Evolutionary conservation across 1,140 invertebrate species (phyloP).

Genomic region (Drosophila tropicalis): DNA sequence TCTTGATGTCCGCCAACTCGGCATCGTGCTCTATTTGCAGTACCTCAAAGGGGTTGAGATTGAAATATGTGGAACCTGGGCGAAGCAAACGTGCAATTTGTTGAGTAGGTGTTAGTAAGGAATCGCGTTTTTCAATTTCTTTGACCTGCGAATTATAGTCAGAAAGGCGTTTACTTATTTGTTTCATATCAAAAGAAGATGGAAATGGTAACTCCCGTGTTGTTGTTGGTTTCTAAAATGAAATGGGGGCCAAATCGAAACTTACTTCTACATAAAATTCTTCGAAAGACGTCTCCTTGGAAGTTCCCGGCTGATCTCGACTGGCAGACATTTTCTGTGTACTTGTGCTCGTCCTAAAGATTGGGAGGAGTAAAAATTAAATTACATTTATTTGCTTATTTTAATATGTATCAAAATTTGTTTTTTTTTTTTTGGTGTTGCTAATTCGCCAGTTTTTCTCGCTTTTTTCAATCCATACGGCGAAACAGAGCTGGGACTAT

Average conservation of each 20-base stretch:
- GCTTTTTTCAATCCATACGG: no score
- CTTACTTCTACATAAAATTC: constrained; percentile 83
- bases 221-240: constrained; percentile 33
- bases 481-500: no score
- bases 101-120: constrained; percentile 93
- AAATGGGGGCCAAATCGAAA: constrained; percentile 32
- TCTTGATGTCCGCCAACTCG: constrained; percentile 95
- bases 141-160: constrained; percentile 82
- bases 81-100: constrained; percentile 96
- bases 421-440: no score
- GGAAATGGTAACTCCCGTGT: constrained; percentile 32
- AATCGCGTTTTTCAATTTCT: constrained; percentile 84
- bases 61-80: constrained; percentile 97
- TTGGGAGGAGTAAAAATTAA: background rate
- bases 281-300: constrained; percentile 79
- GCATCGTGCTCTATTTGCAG: constrained; percentile 96
- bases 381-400: constrained; percentile 1
- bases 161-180: constrained; percentile 69
- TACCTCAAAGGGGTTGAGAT: constrained; percentile 98
- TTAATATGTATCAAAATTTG: background rate
- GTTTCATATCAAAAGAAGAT: constrained; percentile 28
- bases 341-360: constrained; percentile 2
- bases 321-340: constrained; percentile 56
- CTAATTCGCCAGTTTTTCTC: no score
- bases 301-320: constrained; percentile 67